Conservation (phyloP, 2,888 invertebrate genomes). For the Agrilus biguttatus region DNA sequence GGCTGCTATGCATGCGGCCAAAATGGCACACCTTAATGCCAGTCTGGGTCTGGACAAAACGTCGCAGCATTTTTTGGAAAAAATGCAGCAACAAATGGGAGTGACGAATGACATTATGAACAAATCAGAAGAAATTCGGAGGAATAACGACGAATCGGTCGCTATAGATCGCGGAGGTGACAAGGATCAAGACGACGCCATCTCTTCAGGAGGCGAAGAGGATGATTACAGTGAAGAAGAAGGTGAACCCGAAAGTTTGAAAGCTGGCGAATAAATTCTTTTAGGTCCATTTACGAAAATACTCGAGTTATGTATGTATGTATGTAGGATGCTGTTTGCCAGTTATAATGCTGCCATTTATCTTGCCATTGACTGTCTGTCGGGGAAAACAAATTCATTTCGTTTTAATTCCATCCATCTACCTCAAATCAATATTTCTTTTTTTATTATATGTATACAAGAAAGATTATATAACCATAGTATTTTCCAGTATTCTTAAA, state of each 20-base stretch:
- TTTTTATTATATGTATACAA: constrained; percentile 8
- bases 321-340: constrained; percentile 8
- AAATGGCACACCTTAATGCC: constrained; percentile 63
- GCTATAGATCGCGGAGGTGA: constrained; percentile 35
- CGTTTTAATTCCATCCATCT: constrained; percentile 52
- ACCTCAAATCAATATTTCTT: constrained; percentile 41
- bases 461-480: neutral
- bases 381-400: neutral
- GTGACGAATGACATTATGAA: constrained; percentile 41
- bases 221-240: constrained; percentile 38
- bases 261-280: constrained; percentile 28
- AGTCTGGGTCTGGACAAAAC: constrained; percentile 35
- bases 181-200: constrained; percentile 36
- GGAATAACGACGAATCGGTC: constrained; percentile 40
- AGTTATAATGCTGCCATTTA: constrained; percentile 12
- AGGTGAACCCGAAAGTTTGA: constrained; percentile 31
- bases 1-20: constrained; percentile 62
- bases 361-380: constrained; percentile 3
- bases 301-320: constrained; percentile 16
- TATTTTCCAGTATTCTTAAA: neutral
- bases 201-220: constrained; percentile 41
- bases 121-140: constrained; percentile 31
- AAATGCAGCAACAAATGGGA: constrained; percentile 48
- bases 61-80: constrained; percentile 47
- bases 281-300: constrained; percentile 7